Evolutionary conservation across 2,888 invertebrate genomes (phyloP), one percentile per base, ranked within the genome.

Genomic region (Netelia fuscicornis): DNA sequence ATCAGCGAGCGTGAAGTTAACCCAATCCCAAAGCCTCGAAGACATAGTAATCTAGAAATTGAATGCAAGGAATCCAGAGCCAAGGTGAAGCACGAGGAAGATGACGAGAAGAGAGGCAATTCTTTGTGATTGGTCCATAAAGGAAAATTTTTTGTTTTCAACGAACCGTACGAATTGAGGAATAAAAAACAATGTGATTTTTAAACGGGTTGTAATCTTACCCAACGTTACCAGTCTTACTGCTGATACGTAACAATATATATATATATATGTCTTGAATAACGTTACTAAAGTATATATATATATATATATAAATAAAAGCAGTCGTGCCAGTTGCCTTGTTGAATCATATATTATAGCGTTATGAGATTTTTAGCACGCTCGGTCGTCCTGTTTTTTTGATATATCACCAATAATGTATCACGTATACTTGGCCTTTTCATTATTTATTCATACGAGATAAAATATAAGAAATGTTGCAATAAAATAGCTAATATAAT

Each of bases 21-120:
- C 92, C 95, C 95, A 2, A 94, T 95, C 92, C 95, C 95, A 90
- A 95, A 95, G 91, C 95, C 95, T 1, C 94, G 95, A 89, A 94
- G 95, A 89, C 95, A 95, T 77, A 91, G 89, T 67, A 81, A 81
- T 48, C 77, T 83, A 30, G 64, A 83, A 9, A 42, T 84, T 23
- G 79, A 70, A 8, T 37, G 30, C n/a, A 83, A 82, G 56, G 72
- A 86, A 65, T 17, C 76, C 65, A 67, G 72, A 10, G 10, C 62
- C 3, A 75, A 30, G 13, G 68, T 84, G 11, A 74, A 62, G 44
- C 25, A 58, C 37, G 81, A 80, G 9, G 54, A 77, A 2, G 85
- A 88, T 17, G 30, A 82, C 11, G 71, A 81, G 10, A 86, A 87
- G 25, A 87, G 88, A 82, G 89, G 89, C 56, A 88, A 89, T 80